phyloP scores from a whole-genome alignment of 2,888 invertebrate species.

The Dynastes grantii region DNA sequence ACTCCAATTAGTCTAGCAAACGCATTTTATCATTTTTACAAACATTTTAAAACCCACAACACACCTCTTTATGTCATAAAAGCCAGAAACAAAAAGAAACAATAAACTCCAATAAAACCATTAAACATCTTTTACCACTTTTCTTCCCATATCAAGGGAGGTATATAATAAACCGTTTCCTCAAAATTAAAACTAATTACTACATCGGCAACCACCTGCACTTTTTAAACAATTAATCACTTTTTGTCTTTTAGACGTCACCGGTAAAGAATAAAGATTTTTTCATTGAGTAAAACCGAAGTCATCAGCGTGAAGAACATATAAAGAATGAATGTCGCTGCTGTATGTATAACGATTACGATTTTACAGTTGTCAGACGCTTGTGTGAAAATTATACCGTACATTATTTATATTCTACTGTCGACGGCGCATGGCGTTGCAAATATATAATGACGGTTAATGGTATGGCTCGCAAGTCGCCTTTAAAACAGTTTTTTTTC shows the following conservation, averaged over 20 bases:
- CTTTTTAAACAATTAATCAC: conserved; percentile 43
- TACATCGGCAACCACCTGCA: conserved; percentile 19
- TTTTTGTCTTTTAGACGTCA: conserved; percentile 21
- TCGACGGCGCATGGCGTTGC: conserved; percentile 15
- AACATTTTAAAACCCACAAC: no score
- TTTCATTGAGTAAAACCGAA: conserved; percentile 1
- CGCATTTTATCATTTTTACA: no score
- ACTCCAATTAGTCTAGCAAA: no score
- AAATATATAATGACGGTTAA: conserved; percentile 10
- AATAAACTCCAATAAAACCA: no score
- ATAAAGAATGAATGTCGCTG: conserved; percentile 15
- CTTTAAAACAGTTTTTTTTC: no score
- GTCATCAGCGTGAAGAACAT: no score
- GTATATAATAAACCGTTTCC: no score
- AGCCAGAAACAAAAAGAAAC: no score
- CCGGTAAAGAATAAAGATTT: conserved; percentile 8
- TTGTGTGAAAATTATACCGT: conserved; percentile 17
- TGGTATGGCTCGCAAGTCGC: background rate
- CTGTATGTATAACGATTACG: background rate
- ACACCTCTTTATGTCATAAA: no score
- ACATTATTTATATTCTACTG: conserved; percentile 11
- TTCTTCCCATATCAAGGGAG: no score
- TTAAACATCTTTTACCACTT: no score
- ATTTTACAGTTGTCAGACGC: conserved; percentile 21
- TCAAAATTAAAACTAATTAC: no score